phyloP scores from a whole-genome alignment of 2,113 vertebrate genomes.

The Notiomystis cincta region DNA sequence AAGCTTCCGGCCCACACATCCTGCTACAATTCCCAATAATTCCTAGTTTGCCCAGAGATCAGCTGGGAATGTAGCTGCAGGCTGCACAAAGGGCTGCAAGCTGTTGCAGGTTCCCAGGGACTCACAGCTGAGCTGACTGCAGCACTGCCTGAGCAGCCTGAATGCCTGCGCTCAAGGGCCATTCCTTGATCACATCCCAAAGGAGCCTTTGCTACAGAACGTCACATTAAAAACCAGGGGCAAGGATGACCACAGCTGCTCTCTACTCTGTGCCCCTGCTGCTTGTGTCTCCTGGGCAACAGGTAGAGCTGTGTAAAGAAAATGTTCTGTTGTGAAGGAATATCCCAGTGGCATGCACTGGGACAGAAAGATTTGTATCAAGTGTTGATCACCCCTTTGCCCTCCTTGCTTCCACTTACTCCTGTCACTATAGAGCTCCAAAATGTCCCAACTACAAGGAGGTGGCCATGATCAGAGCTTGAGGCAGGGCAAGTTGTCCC shows the following conservation, averaged over 20 bases:
- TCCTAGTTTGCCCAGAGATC: neutral
- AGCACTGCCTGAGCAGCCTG: neutral
- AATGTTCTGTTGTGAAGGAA: neutral
- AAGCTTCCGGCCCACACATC: neutral
- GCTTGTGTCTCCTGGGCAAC: neutral
- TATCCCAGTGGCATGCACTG: neutral
- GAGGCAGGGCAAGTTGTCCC: neutral
- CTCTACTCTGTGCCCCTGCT: neutral
- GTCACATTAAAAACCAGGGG: neutral
- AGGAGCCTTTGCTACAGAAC: neutral
- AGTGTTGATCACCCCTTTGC: neutral
- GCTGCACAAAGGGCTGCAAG: neutral
- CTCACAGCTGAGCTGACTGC: neutral
- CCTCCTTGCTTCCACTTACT: neutral
- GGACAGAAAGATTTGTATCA: neutral
- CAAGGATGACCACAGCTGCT: neutral
- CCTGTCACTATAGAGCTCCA: neutral
- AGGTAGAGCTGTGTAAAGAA: neutral
- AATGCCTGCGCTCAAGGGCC: accelerated
- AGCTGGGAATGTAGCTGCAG: neutral
- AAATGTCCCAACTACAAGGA: neutral
- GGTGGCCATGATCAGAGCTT: neutral
- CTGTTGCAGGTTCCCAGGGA: neutral
- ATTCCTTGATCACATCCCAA: neutral
- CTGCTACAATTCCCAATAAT: neutral